Percentiles rank a stretch among this genome's conserved stretches.
These are phyloP conservation scores for Neoscelio sp. DNA, from an alignment of 2,888 invertebrate species.

Conservation along the genomic window DNA sequence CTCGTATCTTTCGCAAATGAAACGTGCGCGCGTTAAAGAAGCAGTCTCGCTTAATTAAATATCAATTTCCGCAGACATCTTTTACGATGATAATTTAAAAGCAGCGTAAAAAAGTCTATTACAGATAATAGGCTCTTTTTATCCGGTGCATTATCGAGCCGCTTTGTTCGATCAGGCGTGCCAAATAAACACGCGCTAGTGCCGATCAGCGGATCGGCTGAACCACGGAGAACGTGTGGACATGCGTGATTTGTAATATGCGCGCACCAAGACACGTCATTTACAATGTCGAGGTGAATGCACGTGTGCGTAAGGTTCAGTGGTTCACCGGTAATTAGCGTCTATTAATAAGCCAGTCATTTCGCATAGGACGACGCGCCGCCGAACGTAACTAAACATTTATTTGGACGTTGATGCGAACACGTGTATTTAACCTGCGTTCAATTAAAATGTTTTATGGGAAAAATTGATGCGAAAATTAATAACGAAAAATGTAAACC, in stretches of 20 bases:
- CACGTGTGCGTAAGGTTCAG: conserved; percentile 36
- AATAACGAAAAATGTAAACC: no score
- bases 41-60: conserved; percentile 15
- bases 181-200: conserved; percentile 27
- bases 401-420: neutral
- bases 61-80: neutral
- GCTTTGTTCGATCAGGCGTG: conserved; percentile 44
- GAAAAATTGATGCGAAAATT: no score
- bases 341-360: conserved; percentile 51
- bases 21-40: no score
- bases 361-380: conserved; percentile 18
- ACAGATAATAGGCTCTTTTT: conserved; percentile 16
- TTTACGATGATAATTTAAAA: conserved; percentile 4
- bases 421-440: conserved; percentile 7
- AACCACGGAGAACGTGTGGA: neutral
- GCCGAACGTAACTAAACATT: conserved; percentile 19
- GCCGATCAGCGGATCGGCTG: neutral
- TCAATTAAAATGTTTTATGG: no score
- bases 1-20: no score
- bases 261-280: conserved; percentile 27
- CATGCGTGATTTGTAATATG: conserved; percentile 25
- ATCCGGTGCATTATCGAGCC: conserved; percentile 1
- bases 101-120: conserved; percentile 41
- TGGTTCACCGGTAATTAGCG: conserved; percentile 44
- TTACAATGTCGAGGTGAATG: conserved; percentile 31